Base-by-base conservation (phyloP, 2,113 vertebrate species). In the Haliaeetus leucogaster region DNA sequence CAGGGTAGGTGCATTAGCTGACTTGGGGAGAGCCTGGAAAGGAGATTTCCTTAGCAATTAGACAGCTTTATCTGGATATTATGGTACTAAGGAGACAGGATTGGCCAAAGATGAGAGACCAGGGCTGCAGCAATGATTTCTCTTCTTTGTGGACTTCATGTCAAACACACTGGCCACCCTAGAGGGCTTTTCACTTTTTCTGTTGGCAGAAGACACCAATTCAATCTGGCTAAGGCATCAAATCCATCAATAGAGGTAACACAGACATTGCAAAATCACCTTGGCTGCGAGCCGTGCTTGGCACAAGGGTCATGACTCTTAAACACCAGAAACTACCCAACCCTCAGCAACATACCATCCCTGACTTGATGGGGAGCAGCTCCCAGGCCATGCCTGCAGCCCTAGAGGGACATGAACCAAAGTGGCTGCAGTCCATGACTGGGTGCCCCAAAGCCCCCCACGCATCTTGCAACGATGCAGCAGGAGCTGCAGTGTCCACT, bases 401-500 rank as follows among this genome's bases (percentile, higher is more conserved):
- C 36, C 66, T 9, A 50, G 27, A 2, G 3, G 10, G 30, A 22
- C 5, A 13, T 9, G 29, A 92, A 48, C 13, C 34, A 36, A 17
- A 52, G 10, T 0, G 0, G 17, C 27, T 56, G n/a, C 78, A 72
- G 20, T 0, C 14, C 62, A 9, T 4, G 14, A 7, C n/a, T 20
- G 58, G 16, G 16, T 29, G 27, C 0, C 21, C 52, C 66, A 18
- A 32, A 79, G 2, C 8, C 32, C 34, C 34, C 10, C 45, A 15
- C 5, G 0, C 2, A 10, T n/a, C 63, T 55, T 23, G 55, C 83
- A 43, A 10, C 0, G 1, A 6, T 7, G 29, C 68, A 4, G 36
- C 58, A 43, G n/a, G 62, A 62, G 18, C 14, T 73, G 48, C 5
- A 6, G 6, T 16, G 19, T 5, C 36, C 21, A 6, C 36, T 27